Percentiles rank a stretch among this genome's conserved stretches.
Conservation (phyloP, 2,888 invertebrate genomes). For the Phasia obesa region DNA sequence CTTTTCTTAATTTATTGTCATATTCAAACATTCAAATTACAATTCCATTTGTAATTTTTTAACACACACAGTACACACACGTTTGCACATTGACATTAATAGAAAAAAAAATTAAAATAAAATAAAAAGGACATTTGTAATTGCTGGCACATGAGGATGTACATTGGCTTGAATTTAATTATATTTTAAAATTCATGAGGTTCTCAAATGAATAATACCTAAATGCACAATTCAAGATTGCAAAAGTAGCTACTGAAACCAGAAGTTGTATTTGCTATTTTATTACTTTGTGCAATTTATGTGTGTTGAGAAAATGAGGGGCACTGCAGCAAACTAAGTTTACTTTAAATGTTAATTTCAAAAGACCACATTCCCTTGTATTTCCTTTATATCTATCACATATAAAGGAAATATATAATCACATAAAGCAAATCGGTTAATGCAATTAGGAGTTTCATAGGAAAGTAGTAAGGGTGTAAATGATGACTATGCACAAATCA, state of each 20-base stretch:
- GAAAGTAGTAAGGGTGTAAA: too few species aligned
- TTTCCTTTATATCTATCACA: too few species aligned
- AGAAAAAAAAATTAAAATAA: background rate
- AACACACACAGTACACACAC: background rate
- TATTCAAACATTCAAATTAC: constrained; percentile 13
- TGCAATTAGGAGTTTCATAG: too few species aligned
- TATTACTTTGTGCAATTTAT: background rate
- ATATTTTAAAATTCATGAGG: constrained; percentile 40
- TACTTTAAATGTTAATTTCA: too few species aligned
- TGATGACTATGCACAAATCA: too few species aligned
- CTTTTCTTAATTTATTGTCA: constrained; percentile 42
- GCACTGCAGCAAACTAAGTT: background rate
- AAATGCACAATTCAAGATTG: background rate
- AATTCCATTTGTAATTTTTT: background rate
- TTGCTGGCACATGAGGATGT: background rate
- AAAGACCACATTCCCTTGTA: too few species aligned
- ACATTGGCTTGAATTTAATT: constrained; percentile 12
- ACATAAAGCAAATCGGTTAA: too few species aligned
- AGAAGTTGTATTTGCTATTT: background rate
- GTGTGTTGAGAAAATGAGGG: too few species aligned
- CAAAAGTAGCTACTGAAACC: background rate
- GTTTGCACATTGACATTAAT: too few species aligned
- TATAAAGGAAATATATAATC: too few species aligned
- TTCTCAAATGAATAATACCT: constrained; percentile 28
- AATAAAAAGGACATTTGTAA: background rate